A percentile compares a stretch with the other conserved stretches of the same genome.
phyloP scores from a whole-genome alignment of 1,140 invertebrate species.

The Hestina assimilis region DNA sequence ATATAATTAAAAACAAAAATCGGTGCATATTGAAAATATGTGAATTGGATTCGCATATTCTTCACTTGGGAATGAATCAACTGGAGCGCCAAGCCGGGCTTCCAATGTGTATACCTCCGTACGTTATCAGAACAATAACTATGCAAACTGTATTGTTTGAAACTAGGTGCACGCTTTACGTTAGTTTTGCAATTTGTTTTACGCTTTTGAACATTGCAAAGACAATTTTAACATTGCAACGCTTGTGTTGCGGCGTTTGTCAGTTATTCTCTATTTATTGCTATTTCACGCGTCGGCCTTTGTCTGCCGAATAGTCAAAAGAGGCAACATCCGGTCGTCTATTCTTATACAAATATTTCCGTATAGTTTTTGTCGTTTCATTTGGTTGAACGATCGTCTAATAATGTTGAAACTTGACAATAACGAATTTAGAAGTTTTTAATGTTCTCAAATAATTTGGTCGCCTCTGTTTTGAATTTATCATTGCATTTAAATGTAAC shows the following conservation, averaged over 20 bases:
- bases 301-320: no score
- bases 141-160: conserved; percentile 27
- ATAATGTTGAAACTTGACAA: no score
- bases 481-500: no score
- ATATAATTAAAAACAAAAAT: no score
- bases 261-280: background rate
- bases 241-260: conserved; percentile 4
- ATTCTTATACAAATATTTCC: no score
- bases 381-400: no score
- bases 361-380: no score
- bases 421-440: no score
- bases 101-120: conserved; percentile 9
- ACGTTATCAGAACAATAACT: conserved; percentile 27
- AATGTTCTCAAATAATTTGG: no score
- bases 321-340: no score
- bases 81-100: conserved; percentile 7
- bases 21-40: background rate
- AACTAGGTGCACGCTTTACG: conserved; percentile 15
- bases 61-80: conserved; percentile 12
- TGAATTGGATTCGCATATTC: background rate
- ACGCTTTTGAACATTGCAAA: conserved; percentile 16
- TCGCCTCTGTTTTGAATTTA: no score
- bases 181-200: conserved; percentile 30
- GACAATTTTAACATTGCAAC: conserved; percentile 11
- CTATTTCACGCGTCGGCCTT: no score